Base-by-base conservation (phyloP, 2,888 invertebrate species). In the Tenthredo scrophulariae region DNA sequence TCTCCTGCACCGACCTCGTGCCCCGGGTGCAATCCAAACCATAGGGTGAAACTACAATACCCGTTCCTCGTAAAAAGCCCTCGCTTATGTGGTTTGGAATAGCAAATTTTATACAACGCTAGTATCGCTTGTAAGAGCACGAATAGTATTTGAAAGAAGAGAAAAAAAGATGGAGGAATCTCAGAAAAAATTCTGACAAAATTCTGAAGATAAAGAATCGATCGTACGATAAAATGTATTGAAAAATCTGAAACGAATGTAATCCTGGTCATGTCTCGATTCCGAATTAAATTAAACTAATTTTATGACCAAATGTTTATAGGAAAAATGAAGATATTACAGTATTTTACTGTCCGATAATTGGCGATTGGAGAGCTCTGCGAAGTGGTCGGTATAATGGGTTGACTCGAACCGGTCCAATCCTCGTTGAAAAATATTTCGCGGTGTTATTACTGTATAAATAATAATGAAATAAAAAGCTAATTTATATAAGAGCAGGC, bases 1-100 rank as follows among this genome's bases (percentile, higher is more conserved):
- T 10, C 72, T 75, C 29, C 50, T 77, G 50, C 46, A 77, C 2
- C 46, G 50, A 77, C 77, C 77, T 77, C 50, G 29, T 54, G 33
- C 77, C 77, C 50, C 29, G 22, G 40, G 74, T 40, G 9, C 13
- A 43, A 43, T 22, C 74, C 74, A 74, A 29, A 43, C 74, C 74
- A 72, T 54, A 54, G 54, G 33, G 54, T 13, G 10, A 77, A 54
- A 9, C 77, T 54, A 77, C n/a, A 43, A 50, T 54, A 26, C 18
- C 67, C 10, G 33, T 15, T 29, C 9, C n/a, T 54, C 50, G 15
- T 29, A 77, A 29, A 10, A 29, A 29, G 37, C 15, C 2, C 50
- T 18, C 1, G n/a, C 67, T 33, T 33, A 33, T 9, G 62, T 62
- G 26, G 13, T 62, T 26, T 26, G 0, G 10, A 13, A 13, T 6